Conservation (phyloP, 2,113 vertebrate genomes). For the Corythornis madagascariensis region DNA sequence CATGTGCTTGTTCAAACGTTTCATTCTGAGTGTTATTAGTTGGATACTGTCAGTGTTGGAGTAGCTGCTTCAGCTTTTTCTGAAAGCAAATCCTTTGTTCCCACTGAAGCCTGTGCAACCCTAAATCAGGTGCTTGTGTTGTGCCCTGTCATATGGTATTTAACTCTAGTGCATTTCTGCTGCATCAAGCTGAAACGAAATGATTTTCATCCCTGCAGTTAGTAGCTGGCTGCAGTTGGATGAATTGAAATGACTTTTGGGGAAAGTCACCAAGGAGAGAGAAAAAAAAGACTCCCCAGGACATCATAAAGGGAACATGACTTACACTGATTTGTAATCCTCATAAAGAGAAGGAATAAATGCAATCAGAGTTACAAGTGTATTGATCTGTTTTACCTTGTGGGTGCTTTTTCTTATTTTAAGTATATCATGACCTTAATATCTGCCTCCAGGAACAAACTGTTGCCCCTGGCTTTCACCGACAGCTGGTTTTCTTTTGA, state of each 20-base stretch:
- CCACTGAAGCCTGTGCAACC: neutral
- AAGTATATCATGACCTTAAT: neutral
- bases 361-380: neutral
- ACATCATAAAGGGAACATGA: neutral
- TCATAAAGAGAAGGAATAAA: neutral
- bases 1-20: rapidly evolving
- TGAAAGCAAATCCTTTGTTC: neutral
- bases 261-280: neutral
- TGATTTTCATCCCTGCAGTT: slow-evolving; percentile 55
- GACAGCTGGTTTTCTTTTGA: slow-evolving; percentile 17
- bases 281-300: neutral
- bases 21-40: neutral
- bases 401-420: neutral
- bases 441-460: neutral
- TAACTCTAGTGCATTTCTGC: slow-evolving; percentile 21
- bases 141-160: slow-evolving; percentile 44
- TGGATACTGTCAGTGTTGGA: neutral
- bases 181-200: slow-evolving; percentile 49
- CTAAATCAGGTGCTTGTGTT: slow-evolving; percentile 28
- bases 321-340: neutral
- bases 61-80: slow-evolving; percentile 3
- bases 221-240: slow-evolving; percentile 4
- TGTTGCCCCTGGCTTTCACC: neutral
- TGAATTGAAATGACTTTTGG: slow-evolving; percentile 47
- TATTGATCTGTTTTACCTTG: neutral